Conservation (phyloP, 2,888 invertebrate genomes). For the Xanthorhoe spadicearia region DNA sequence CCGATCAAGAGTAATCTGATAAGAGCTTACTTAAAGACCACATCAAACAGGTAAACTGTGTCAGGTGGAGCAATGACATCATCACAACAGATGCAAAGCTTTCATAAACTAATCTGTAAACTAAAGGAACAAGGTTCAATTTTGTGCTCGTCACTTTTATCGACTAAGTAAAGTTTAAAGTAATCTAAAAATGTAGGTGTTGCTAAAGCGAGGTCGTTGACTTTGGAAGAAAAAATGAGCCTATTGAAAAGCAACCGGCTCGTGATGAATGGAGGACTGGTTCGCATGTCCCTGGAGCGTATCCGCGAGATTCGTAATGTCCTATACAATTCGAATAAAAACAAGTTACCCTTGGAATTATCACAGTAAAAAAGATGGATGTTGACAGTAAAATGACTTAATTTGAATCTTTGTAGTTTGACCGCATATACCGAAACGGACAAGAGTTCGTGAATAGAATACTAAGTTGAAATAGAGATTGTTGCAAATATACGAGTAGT, state of each 20-base stretch:
- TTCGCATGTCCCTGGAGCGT: conserved; percentile 52
- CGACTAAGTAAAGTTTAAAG: conserved; percentile 34
- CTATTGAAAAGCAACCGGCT: conserved; percentile 50
- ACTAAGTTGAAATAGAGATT: conserved; percentile 13
- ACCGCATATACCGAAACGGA: not conserved
- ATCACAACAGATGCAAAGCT: conserved; percentile 34
- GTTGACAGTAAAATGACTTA: conserved; percentile 10
- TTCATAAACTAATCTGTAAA: conserved; percentile 30
- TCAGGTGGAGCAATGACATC: conserved; percentile 55
- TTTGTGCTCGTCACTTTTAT: conserved; percentile 28
- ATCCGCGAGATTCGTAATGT: conserved; percentile 41
- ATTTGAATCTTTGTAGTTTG: conserved; percentile 8
- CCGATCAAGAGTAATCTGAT: conserved; percentile 53
- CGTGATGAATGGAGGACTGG: conserved; percentile 46
- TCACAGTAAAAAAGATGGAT: not conserved
- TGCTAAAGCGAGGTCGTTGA: conserved; percentile 44
- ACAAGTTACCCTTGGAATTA: conserved; percentile 13
- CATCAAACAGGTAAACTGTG: conserved; percentile 57
- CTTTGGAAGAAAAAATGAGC: conserved; percentile 46
- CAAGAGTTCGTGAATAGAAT: conserved; percentile 6
- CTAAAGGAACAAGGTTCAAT: conserved; percentile 30
- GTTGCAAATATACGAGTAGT: conserved; percentile 21
- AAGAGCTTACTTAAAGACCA: conserved; percentile 46
- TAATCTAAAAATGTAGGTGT: conserved; percentile 42
- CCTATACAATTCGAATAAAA: conserved; percentile 33